Base-by-base conservation (phyloP, 2,888 invertebrate species). In the Autographa pulchrina region DNA sequence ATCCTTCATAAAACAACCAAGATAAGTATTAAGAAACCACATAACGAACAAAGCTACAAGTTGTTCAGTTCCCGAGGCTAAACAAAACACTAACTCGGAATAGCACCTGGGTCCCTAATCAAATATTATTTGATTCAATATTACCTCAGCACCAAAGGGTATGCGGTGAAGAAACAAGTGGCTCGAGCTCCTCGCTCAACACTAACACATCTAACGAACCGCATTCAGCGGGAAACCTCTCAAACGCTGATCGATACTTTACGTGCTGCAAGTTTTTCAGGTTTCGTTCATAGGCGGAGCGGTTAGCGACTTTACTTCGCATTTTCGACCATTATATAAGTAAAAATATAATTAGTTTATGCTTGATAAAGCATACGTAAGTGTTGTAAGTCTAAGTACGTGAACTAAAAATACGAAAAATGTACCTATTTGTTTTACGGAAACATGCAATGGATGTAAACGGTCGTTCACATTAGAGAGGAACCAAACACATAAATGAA, bases 81-180 rank as follows among this genome's bases (percentile, higher is more conserved):
- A 89, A 89, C 86, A 91, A 87, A 86, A 89, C 90, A 90, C 86
- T 84, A 86, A 86, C 88, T 85, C 69, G 68, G 63, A 72, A 72
- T 69, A 83, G 69, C 90, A 91, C 89, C 90, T 92, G 92, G 75
- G 81, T 63, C 83, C 86, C 86, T 91, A 87, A 92, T 91, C 92
- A 92, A 92, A 92, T 93, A 92, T 92, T 92, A 91, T 92, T 88
- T 89, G 89, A 92, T 92, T 89, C 89, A 92, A 94, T 94, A 94
- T 90, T 90, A 90, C 89, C 89, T 88, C 72, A 72, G 81, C 76
- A 48, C 74, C 69, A 77, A 75, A 74, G 80, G 80, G 82, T 83
- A 82, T 82, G 82, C 62, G 80, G 71, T 75, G 88, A 86, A 82
- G 84, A 83, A 87, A 89, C 89, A 88, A 88, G 85, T 80, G 84